phyloP scores from a whole-genome alignment of 2,113 vertebrate species.

The Dendrocopos noguchii region DNA sequence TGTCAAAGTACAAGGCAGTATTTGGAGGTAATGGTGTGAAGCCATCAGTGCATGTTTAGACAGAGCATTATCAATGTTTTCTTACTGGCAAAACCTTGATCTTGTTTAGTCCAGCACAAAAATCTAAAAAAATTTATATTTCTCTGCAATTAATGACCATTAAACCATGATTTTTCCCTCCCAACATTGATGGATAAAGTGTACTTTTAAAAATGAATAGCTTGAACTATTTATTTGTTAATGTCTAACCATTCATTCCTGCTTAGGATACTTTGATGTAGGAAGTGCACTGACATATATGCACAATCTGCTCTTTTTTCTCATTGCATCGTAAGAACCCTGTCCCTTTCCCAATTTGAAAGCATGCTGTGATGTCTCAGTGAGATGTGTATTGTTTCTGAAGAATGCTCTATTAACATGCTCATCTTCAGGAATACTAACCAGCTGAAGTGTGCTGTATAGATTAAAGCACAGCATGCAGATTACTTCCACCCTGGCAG shows the following conservation, averaged over 20 bases:
- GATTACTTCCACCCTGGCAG: not conserved
- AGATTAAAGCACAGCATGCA: not conserved
- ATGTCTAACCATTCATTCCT: not conserved
- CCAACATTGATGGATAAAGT: not conserved
- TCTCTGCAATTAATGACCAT: not conserved
- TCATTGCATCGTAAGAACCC: not conserved
- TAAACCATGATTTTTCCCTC: not conserved
- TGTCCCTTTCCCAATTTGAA: not conserved
- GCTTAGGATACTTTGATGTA: not conserved
- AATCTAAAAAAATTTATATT: not conserved
- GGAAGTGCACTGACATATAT: not conserved
- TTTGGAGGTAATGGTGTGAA: not conserved
- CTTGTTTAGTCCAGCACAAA: not conserved
- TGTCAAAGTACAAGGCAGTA: not conserved
- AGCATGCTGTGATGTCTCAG: not conserved
- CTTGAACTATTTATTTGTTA: not conserved
- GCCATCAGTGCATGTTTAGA: not conserved
- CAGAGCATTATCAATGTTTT: not conserved
- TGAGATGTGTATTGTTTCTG: not conserved
- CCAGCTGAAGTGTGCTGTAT: not conserved
- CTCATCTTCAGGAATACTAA: slow-evolving; percentile 7
- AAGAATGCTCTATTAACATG: not conserved
- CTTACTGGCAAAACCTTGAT: not conserved
- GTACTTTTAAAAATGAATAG: not conserved
- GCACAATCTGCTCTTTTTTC: not conserved